phyloP scores from a whole-genome alignment of 2,113 vertebrate genomes.

The Anoplopoma fimbria region DNA sequence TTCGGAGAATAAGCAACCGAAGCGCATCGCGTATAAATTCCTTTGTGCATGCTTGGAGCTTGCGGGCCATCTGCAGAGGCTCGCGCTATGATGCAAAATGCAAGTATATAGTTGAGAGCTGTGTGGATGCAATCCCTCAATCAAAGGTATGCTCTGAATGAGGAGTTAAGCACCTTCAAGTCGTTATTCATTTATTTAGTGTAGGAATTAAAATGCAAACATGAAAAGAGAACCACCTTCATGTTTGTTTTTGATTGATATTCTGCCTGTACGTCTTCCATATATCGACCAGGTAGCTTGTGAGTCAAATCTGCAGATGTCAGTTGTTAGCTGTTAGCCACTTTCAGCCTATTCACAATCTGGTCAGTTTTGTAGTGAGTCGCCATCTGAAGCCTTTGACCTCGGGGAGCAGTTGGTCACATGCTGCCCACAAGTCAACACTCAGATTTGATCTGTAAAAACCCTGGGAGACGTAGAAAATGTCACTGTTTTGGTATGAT shows the following conservation, averaged over 20 bases:
- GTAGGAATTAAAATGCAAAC: not conserved
- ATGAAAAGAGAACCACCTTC: not conserved
- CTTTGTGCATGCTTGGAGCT: not conserved
- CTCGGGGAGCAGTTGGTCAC: constrained; percentile 6
- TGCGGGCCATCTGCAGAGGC: not conserved
- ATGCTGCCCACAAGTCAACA: not conserved
- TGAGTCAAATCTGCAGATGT: constrained; percentile 10
- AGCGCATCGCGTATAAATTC: not conserved
- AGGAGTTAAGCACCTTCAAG: not conserved
- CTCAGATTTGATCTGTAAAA: constrained; percentile 17
- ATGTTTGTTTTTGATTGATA: not conserved
- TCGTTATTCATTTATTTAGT: not conserved
- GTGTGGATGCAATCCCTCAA: not conserved
- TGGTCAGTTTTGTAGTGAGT: not conserved
- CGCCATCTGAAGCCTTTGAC: constrained; percentile 8
- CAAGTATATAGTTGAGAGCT: not conserved
- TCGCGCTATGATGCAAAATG: not conserved
- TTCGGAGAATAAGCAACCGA: not conserved
- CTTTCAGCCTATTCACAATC: constrained; percentile 33
- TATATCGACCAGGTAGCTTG: not conserved
- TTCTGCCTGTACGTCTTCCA: not conserved
- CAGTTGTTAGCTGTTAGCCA: constrained; percentile 25
- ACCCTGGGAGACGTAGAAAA: not conserved
- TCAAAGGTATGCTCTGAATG: not conserved
- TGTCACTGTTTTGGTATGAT: not conserved